These are phyloP conservation scores for Hymenochirus boettgeri DNA, from an alignment of 2,113 vertebrate species.

Conservation along the genomic window DNA sequence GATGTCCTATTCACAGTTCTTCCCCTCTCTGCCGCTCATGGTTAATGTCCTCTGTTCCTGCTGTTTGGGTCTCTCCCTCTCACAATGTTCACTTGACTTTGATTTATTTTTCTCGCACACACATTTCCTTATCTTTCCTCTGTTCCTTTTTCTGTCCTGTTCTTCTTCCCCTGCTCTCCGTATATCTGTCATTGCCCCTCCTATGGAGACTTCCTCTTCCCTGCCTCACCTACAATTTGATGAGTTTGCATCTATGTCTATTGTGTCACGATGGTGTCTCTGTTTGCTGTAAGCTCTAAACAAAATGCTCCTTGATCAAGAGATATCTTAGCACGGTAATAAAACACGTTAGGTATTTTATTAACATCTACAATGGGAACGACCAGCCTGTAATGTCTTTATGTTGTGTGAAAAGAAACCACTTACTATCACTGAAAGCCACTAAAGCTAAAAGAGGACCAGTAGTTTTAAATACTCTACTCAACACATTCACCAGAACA, in stretches of 20 bases:
- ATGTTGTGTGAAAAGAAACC: too few relatives aligned
- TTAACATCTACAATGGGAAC: too few relatives aligned
- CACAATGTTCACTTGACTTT: slow-evolving; percentile 18
- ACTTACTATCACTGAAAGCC: too few relatives aligned
- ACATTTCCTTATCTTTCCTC: slow-evolving; percentile 30
- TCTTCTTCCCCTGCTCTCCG: slow-evolving; percentile 33
- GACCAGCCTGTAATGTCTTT: too few relatives aligned
- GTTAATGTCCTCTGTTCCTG: background rate
- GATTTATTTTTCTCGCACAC: slow-evolving; percentile 28
- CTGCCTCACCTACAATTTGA: slow-evolving; percentile 14
- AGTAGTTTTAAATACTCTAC: too few relatives aligned
- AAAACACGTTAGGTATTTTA: too few relatives aligned
- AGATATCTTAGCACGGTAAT: too few relatives aligned
- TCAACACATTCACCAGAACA: too few relatives aligned
- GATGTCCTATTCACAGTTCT: background rate
- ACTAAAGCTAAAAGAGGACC: too few relatives aligned
- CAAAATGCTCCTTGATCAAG: too few relatives aligned
- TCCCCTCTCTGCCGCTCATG: background rate
- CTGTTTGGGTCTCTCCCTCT: slow-evolving; percentile 15
- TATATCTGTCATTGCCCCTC: slow-evolving; percentile 29
- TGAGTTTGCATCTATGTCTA: slow-evolving; percentile 7
- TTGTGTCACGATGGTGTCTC: background rate
- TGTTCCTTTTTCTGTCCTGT: slow-evolving; percentile 25
- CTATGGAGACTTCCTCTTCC: slow-evolving; percentile 11
- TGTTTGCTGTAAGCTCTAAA: too few relatives aligned